A percentile compares a stretch with the other conserved stretches of the same genome.
Evolutionary conservation across 2,113 vertebrate species (phyloP).

Genomic region (Amia ocellicauda): DNA sequence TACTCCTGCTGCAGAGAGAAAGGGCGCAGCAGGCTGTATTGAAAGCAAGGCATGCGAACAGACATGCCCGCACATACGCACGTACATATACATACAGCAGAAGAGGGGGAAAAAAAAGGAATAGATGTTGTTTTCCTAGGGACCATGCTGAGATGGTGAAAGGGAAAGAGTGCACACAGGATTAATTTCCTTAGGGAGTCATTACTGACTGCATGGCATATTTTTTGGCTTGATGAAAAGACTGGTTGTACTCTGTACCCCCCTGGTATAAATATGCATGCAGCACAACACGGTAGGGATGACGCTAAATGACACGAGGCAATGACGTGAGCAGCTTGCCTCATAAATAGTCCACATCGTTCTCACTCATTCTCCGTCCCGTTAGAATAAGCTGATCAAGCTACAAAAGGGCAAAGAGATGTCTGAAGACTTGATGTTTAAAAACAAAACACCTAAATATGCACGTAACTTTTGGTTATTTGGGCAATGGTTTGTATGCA

Average conservation of each 20-base stretch:
- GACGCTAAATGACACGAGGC: background rate
- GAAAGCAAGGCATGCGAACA: background rate
- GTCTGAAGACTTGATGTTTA: too few relatives aligned
- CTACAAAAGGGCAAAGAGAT: background rate
- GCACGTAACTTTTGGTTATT: too few relatives aligned
- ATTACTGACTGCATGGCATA: conserved; percentile 1
- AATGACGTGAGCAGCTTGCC: background rate
- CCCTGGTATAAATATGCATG: conserved; percentile 3
- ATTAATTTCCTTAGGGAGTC: background rate
- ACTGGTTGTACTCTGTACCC: background rate
- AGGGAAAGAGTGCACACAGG: background rate
- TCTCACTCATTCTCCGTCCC: background rate
- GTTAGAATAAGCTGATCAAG: too few relatives aligned
- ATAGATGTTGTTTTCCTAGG: background rate
- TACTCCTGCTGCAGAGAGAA: too few relatives aligned
- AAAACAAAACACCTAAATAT: too few relatives aligned
- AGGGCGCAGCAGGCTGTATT: background rate
- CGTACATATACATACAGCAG: background rate
- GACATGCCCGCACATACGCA: background rate
- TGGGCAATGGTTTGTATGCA: too few relatives aligned
- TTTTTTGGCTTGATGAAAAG: conserved; percentile 1
- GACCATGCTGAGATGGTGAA: background rate
- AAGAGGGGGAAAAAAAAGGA: background rate
- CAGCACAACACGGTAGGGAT: background rate
- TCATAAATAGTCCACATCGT: background rate